Evolutionary conservation across 2,888 invertebrate species (phyloP), one percentile per base, ranked within the genome.

Genomic region (Oscheius myriophilus): DNA sequence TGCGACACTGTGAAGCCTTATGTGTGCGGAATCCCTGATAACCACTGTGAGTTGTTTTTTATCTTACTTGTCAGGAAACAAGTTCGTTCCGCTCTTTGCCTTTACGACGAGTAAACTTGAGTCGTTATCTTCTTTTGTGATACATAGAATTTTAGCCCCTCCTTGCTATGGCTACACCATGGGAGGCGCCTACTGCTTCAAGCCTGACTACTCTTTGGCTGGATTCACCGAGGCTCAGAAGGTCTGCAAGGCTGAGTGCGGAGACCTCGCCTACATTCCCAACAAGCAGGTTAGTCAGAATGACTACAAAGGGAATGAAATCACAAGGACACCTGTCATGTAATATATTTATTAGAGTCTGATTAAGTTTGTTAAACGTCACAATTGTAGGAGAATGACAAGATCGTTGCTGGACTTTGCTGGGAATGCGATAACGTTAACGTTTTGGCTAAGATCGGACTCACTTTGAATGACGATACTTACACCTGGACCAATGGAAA

Each of bases 401-500:
- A 49, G 21, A 61, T 33, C 16, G 61, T 61, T 2, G 61, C 61
- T 49, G 61, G 52, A n/a, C 25, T 63, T 33, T 63, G 63, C 63
- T 52, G 53, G 63, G 63, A 63, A 23, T 63, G 63, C 63, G 63
- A 63, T 23, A 63, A 63, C 39, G 23, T 23, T 4, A 52, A 39
- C 23, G 21, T 52, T 12, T 23, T 63, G 42, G 53, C 63, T 18
- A 63, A 53, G 42, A 63, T 63, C 21, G 63, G 63, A 33, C 63
- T 63, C 14, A 52, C 23, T 41, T 25, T 52, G 23, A 33, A 33
- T n/a, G 52, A 33, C 9, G 53, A 63, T 25, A 42, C 25, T 2
- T 63, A 63, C 42, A 51, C 63, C 26, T 63, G 63, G 63, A 63
- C 63, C 2, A 63, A 63, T 52, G 63, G 63, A 63, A 39, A 63